These are phyloP conservation scores for Ceyx cyanopectus DNA, from an alignment of 2,113 vertebrate species.

Conservation along the genomic window DNA sequence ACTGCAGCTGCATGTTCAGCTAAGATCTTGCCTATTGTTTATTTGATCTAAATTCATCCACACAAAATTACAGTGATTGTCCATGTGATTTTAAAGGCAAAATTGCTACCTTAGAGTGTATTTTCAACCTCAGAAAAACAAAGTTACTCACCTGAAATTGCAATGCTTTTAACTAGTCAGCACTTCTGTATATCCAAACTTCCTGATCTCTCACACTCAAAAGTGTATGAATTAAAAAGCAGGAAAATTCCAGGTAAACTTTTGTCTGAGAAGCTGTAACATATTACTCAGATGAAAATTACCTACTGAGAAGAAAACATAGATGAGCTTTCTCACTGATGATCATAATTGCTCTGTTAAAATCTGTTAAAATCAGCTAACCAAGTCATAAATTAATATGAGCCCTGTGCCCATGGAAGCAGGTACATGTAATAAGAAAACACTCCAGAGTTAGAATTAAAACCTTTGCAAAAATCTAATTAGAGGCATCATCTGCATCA, in stretches of 20 bases:
- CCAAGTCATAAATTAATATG: not conserved
- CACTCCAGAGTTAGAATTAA: not conserved
- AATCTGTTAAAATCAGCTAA: conserved; percentile 11
- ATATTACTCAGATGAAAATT: conserved; percentile 16
- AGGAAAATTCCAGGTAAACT: not conserved
- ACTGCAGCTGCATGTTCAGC: not conserved
- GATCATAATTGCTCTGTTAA: not conserved
- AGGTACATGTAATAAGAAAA: not conserved
- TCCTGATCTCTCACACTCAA: not conserved
- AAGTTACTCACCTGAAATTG: conserved; percentile 15
- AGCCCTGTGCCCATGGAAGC: not conserved
- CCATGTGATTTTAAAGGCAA: not conserved
- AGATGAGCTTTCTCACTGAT: not conserved
- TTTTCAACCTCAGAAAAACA: conserved; percentile 1
- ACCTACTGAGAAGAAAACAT: conserved; percentile 33
- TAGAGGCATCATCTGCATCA: not conserved
- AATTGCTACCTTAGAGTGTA: not conserved
- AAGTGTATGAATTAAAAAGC: not conserved
- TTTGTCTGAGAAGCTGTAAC: not conserved
- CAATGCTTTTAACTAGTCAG: not conserved
- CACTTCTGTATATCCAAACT: not conserved
- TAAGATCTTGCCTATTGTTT: not conserved
- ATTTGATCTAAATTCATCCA: not conserved
- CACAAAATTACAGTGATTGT: not conserved
- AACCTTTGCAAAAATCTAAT: not conserved